Percentiles rank a stretch among this genome's conserved stretches.
Evolutionary conservation across 2,888 invertebrate genomes (phyloP).

Genomic region (Drosophila mercatorum): DNA sequence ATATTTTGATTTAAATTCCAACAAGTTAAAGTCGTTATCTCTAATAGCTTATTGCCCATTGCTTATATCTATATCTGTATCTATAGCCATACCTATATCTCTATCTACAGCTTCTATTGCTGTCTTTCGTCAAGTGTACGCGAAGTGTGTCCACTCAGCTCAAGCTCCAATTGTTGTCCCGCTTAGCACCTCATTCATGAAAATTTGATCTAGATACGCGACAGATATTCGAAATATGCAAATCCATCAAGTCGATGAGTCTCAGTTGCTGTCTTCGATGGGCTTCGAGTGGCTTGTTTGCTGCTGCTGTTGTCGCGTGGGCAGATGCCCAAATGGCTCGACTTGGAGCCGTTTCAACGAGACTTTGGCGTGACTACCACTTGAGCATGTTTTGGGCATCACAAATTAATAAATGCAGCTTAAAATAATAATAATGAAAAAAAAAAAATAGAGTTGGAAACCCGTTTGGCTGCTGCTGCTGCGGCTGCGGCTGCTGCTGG

Average conservation of each 20-base stretch:
- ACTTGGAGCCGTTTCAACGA: constrained; percentile 12
- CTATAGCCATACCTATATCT: too few relatives aligned
- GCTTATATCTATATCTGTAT: neutral
- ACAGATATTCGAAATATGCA: constrained; percentile 19
- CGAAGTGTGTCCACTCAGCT: constrained; percentile 2
- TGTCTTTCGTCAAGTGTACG: constrained; percentile 19
- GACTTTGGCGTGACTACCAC: constrained; percentile 53
- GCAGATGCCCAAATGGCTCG: constrained; percentile 52
- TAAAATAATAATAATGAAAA: constrained; percentile 31
- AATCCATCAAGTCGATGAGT: neutral
- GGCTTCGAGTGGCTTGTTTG: constrained; percentile 2
- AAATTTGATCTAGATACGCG: constrained; percentile 24
- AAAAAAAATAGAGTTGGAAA: constrained; percentile 4
- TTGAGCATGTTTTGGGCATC: constrained; percentile 52
- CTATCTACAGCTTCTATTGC: neutral
- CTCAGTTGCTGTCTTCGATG: neutral
- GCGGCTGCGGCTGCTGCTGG: constrained; percentile 3
- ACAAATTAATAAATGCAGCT: constrained; percentile 64
- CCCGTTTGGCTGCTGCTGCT: constrained; percentile 13
- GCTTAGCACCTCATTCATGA: constrained; percentile 46
- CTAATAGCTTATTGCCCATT: neutral
- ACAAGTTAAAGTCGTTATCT: neutral
- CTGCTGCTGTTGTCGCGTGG: constrained; percentile 40
- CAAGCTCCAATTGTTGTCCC: constrained; percentile 14
- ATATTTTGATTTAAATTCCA: neutral